Base-by-base conservation (phyloP, 2,888 invertebrate species). In the Ypsolopha sequella region DNA sequence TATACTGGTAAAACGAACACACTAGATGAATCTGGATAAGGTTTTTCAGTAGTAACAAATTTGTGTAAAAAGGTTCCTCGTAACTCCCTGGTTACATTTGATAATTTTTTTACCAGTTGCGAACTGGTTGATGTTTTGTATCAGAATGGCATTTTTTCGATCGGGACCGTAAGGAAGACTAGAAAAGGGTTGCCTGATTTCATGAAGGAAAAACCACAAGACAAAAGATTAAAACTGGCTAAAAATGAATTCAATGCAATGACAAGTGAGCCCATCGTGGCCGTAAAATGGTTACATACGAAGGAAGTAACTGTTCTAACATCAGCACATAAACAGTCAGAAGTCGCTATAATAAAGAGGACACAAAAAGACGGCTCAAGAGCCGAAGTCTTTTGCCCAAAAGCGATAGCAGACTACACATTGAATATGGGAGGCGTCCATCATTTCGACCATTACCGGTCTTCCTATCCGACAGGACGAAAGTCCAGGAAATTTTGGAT, bases 381-480 rank as follows among this genome's bases (percentile, higher is more conserved):
- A 60, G 44, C 33, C 51, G 58, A 64, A 9, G 58, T 66, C 53
- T 56, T 64, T 13, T 65, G 64, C 54, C 66, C 66, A 11, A 57
- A 53, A 53, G 63, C 68, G 34, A 68, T 68, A 51, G 64, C 60
- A 46, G 45, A 52, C 7, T 68, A 68, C 48, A 68, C 66, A 7
- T 54, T 61, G 6, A 61, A 48, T 45, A 68, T 66, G 64, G 64
- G 65, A n/a, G 63, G 64, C 10, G 68, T 69, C n/a, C n/a, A n/a
- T n/a, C n/a, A n/a, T 24, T 66, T 66, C 50, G 65, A 67, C 48
- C 66, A 69, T 57, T 67, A 57, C 52, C 57, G 66, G 46, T 62
- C 64, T 1, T 66, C 67, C 2, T 69, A 68, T 51, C 61, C 64
- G 41, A 63, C 65, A 7, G 55, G 52, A 48, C 54, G 65, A 1